Evolutionary conservation across 2,888 invertebrate species (phyloP), one percentile per base, ranked within the genome.

Genomic region (Nymphalis c-album): DNA sequence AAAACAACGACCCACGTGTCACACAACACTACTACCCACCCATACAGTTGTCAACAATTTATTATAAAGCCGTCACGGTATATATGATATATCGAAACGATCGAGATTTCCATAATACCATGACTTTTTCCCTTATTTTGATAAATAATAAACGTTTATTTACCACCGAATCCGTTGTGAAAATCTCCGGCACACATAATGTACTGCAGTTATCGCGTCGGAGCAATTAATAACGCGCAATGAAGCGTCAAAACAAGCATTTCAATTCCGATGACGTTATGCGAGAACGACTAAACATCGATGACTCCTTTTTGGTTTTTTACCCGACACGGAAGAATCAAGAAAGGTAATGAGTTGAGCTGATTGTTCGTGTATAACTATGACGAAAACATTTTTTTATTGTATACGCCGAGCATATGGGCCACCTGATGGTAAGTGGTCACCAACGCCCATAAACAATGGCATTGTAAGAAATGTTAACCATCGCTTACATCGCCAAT

Each of bases 171-270:
- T 50, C 45, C 55, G 57, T 63, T 35, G 60, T 51, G 20, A 58
- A 40, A 66, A 53, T 58, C 66, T 58, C 53, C 47, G 67, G 53
- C 57, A 61, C 58, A 60, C 69, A 67, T 69, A 31, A 55, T 68
- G 69, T 59, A 71, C 67, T 67, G 67, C 63, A 60, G 40, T 64
- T 69, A 64, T 48, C 66, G 63, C 76, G 77, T 76, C 78, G 75
- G 68, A 63, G 68, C 70, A 73, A 77, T 80, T 78, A 79, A 75
- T 75, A 71, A 75, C 71, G 75, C 68, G 76, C 78, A 75, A 74
- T 77, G 77, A 75, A 76, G 76, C 79, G 72, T 73, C 75, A 71
- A 75, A 79, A 77, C 68, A 64, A 68, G 74, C 71, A 75, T 76
- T 73, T 68, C 65, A 74, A 77, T 74, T 73, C 62, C 64, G 73